Base-by-base conservation (phyloP, 2,797 vertebrate genomes). In the Psittacula echo region DNA sequence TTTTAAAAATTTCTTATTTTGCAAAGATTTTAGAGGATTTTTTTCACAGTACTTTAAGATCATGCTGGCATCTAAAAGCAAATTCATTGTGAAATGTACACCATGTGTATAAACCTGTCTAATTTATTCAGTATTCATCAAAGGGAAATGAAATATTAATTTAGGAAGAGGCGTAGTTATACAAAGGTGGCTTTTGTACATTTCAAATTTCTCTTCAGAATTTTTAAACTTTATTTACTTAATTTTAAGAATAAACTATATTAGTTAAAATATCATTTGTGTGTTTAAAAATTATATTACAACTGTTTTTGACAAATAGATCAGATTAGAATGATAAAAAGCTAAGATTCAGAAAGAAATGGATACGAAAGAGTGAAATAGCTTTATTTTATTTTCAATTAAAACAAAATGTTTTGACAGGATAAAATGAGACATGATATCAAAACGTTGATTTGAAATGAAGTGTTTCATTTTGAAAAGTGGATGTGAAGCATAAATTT, bases 381-480 rank as follows among this genome's bases (percentile, higher is more conserved):
- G 10, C 7, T 71, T 65, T 60, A 37, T 39, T 18, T 48, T 29
- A 37, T 62, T 54, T 61, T 64, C 13, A 53, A 19, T 82, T 48
- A 65, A 87, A 73, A 29, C 2, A 75, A 87, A 66, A 73, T 58
- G 3, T 72, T 92, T 91, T 82, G 64, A 30, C 45, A 87, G 23
- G 24, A 51, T 48, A 73, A 86, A 94, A 73, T 85, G 50, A 82
- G 84, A 81, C 18, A 77, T 7, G 81, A 26, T 62, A 72, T 72
- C 41, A 48, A 81, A 92, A 75, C 1, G 1, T 29, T 81, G 11
- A 79, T 79, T 72, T 82, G 9, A 66, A 89, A 82, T 82, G 4
- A 82, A 91, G 45, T 20, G 26, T 66, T 87, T 85, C 5, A 50
- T 73, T 92, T 70, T 66, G 42, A 82, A 76, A 86, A 80, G n/a